phyloP scores from a whole-genome alignment of 2,888 invertebrate genomes.

The Xanthia togata region DNA sequence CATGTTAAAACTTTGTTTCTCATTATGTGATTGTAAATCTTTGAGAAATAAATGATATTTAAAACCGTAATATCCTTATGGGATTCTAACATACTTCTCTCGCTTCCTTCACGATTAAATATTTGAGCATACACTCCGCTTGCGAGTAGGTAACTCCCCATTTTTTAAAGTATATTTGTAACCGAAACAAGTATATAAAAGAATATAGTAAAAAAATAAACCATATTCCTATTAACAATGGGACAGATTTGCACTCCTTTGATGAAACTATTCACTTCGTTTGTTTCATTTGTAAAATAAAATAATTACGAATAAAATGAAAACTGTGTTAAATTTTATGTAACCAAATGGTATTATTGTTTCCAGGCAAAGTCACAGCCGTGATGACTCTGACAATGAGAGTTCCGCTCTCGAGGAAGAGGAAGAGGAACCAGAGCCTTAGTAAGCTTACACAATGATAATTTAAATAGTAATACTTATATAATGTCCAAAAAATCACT shows the following conservation, averaged over 20 bases:
- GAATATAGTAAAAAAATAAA: background rate
- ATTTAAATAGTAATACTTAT: too few species aligned
- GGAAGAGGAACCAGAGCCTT: slow-evolving; percentile 13
- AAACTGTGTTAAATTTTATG: background rate
- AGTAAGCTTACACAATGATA: slow-evolving; percentile 21
- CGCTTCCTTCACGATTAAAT: background rate
- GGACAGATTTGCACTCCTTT: background rate
- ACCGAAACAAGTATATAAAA: background rate
- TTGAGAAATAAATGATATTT: too few species aligned
- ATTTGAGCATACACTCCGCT: background rate
- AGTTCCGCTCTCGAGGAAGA: slow-evolving; percentile 28
- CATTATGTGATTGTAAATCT: too few species aligned
- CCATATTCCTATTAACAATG: background rate
- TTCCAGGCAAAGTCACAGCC: slow-evolving; percentile 33
- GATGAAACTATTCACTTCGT: background rate
- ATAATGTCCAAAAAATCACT: background rate
- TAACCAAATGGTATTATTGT: slow-evolving; percentile 15
- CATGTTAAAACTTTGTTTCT: too few species aligned
- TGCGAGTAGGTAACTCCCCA: too few species aligned
- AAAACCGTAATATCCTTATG: too few species aligned
- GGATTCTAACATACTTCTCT: background rate
- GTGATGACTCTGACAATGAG: slow-evolving; percentile 25
- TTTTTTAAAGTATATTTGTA: background rate
- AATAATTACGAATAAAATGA: background rate
- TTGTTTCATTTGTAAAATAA: slow-evolving; percentile 1